Evolutionary conservation across 2,888 invertebrate species (phyloP).

Genomic region (Drosophila ustulata): DNA sequence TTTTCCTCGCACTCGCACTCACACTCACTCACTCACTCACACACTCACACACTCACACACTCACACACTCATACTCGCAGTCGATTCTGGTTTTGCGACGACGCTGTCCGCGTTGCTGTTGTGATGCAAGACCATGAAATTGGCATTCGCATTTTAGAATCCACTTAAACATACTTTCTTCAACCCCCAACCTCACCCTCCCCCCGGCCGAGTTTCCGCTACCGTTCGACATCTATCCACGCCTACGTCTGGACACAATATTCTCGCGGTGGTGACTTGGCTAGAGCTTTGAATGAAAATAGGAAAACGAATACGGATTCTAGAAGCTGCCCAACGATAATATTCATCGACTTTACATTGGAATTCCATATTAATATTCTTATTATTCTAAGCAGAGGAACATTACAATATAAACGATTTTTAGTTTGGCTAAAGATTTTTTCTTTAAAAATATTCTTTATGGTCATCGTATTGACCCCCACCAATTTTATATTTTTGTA

Average conservation of each 20-base stretch:
- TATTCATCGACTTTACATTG: background rate
- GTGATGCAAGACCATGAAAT: constrained; percentile 80
- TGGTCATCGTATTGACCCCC: too few relatives aligned
- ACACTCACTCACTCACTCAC: background rate
- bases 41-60: constrained; percentile 22
- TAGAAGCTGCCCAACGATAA: background rate
- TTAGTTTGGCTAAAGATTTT: too few relatives aligned
- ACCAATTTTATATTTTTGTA: too few relatives aligned
- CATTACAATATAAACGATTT: too few relatives aligned
- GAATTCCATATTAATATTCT: background rate
- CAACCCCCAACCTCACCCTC: constrained; percentile 36
- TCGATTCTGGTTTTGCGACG: constrained; percentile 50
- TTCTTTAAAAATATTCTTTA: too few relatives aligned
- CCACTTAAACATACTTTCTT: constrained; percentile 73
- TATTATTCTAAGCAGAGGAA: too few relatives aligned
- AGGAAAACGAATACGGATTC: constrained; percentile 1
- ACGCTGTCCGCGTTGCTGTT: constrained; percentile 58
- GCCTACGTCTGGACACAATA: constrained; percentile 18
- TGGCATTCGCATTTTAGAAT: constrained; percentile 79
- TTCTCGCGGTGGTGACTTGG: constrained; percentile 28
- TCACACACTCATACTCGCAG: constrained; percentile 30
- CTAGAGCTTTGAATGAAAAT: background rate
- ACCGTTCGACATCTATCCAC: constrained; percentile 30
- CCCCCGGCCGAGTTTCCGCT: constrained; percentile 25
- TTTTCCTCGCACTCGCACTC: constrained; percentile 45